Conservation (phyloP, 2,888 invertebrate species). For the Leptopterna dolabrata region DNA sequence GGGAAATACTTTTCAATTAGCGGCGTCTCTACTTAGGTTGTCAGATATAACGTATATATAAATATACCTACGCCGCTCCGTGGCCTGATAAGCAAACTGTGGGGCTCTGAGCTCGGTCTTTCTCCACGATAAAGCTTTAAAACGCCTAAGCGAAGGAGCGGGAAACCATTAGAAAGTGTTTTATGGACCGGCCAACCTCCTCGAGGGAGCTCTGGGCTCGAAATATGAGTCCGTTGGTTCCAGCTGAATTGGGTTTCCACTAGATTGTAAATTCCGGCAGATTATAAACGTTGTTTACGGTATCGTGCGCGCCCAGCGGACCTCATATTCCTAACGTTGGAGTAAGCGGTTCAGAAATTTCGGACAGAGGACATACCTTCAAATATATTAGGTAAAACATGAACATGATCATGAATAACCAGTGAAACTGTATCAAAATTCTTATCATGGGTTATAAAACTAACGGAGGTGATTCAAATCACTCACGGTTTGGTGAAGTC, state of each 20-base stretch:
- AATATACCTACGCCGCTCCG: neutral
- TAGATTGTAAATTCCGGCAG: neutral
- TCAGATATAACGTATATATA: no score
- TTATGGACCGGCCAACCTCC: neutral
- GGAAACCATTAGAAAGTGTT: neutral
- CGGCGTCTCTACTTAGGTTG: no score
- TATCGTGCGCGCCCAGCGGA: neutral
- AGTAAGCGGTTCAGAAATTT: no score
- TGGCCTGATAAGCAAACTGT: neutral
- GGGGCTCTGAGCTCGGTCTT: neutral
- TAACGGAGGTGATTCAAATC: no score
- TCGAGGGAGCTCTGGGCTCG: neutral
- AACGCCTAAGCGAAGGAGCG: neutral
- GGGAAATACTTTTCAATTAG: no score
- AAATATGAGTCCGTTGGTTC: neutral
- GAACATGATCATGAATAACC: no score
- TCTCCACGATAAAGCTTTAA: neutral
- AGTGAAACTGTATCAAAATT: no score
- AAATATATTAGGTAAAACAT: no score
- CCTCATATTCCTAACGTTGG: no score
- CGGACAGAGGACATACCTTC: no score
- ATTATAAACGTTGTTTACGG: neutral
- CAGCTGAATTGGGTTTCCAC: neutral
- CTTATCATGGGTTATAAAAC: no score
- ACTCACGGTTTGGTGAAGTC: no score